These are phyloP conservation scores for Gymnocypris eckloni DNA, from an alignment of 2,797 vertebrate species.

Conservation along the genomic window DNA sequence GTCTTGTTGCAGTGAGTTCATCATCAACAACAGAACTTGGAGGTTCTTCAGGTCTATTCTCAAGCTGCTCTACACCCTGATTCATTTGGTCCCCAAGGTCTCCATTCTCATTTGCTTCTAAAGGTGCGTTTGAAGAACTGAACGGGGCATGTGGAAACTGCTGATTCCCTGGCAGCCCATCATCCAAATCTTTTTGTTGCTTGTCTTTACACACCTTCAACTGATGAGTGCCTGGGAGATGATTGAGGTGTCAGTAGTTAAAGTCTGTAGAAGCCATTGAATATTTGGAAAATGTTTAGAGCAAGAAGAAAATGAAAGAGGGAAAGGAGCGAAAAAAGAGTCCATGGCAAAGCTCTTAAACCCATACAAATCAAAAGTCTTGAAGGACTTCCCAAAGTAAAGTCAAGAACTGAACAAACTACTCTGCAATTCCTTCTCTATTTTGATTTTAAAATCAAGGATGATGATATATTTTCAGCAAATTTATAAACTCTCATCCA, in stretches of 20 bases:
- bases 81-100: slow-evolving; percentile 3
- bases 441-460: slow-evolving; percentile 2
- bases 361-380: slow-evolving; percentile 40
- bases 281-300: slow-evolving; percentile 58
- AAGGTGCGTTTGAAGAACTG: slow-evolving; percentile 37
- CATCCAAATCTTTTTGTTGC: slow-evolving; percentile 60
- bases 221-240: slow-evolving; percentile 78
- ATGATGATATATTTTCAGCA: slow-evolving; percentile 7
- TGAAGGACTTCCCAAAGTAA: not conserved
- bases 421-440: slow-evolving; percentile 3
- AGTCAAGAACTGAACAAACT: not conserved
- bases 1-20: slow-evolving; percentile 31
- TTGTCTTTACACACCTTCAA: slow-evolving; percentile 65
- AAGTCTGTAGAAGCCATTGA: slow-evolving; percentile 54
- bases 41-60: slow-evolving; percentile 38
- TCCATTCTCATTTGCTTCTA: slow-evolving; percentile 16
- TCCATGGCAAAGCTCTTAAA: slow-evolving; percentile 50
- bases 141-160: slow-evolving; percentile 49
- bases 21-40: slow-evolving; percentile 39
- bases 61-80: slow-evolving; percentile 29
- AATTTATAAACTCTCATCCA: not conserved
- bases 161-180: slow-evolving; percentile 62
- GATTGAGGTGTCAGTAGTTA: slow-evolving; percentile 75
- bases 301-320: slow-evolving; percentile 57
- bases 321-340: slow-evolving; percentile 45